Percentiles rank a stretch among this genome's conserved stretches.
Conservation (phyloP, 2,797 vertebrate species). For the Acrossocheilus wenchowensis region DNA sequence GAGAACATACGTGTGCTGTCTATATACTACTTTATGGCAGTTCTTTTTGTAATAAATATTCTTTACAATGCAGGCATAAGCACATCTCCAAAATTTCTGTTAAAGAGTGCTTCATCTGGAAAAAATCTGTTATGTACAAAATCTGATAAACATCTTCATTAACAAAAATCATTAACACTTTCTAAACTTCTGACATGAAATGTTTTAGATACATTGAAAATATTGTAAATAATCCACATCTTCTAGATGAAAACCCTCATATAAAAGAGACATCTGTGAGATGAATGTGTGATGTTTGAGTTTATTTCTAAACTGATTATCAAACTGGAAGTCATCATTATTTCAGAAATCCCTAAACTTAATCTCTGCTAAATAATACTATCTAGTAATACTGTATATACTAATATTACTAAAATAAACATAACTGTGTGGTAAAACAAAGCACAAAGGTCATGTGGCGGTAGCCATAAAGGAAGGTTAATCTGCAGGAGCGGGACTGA, state of each 20-base stretch:
- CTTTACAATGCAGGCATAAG: neutral
- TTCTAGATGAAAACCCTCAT: neutral
- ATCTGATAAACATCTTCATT: neutral
- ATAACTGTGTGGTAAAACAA: neutral
- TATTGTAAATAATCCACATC: neutral
- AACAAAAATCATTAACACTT: neutral
- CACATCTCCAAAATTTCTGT: too few relatives aligned
- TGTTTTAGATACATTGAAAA: neutral
- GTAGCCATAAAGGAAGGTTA: too few relatives aligned
- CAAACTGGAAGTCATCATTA: neutral
- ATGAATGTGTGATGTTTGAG: neutral
- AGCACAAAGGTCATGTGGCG: too few relatives aligned
- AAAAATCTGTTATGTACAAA: neutral
- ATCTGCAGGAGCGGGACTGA: too few relatives aligned
- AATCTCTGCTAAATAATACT: neutral
- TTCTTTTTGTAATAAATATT: neutral
- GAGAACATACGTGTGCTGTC: too few relatives aligned
- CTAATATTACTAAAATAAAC: neutral
- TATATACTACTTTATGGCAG: neutral
- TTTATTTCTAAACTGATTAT: neutral
- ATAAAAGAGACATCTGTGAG: neutral
- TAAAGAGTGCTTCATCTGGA: neutral
- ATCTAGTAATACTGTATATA: neutral
- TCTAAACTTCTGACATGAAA: neutral
- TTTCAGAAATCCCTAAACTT: neutral